Conservation (phyloP, 92 coral and sea anemone species). For the Parazoanthus swiftii region DNA sequence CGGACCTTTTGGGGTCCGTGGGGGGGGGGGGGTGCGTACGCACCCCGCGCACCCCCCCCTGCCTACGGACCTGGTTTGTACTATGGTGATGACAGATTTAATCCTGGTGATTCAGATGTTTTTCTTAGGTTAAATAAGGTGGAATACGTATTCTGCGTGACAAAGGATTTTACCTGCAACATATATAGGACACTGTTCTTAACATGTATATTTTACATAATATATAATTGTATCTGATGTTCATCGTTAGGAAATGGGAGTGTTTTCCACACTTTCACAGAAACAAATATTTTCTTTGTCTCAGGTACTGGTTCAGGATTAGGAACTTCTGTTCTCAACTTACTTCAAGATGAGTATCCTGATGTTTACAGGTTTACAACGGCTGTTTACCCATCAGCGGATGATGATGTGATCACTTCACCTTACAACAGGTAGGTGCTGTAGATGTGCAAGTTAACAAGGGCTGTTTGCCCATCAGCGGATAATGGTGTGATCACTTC, state of each 20-base stretch:
- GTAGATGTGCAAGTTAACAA: too few species aligned
- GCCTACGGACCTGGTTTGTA: too few species aligned
- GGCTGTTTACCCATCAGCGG: conserved; percentile 96
- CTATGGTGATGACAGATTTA: too few species aligned
- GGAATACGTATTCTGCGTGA: too few species aligned
- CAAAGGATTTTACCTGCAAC: too few species aligned
- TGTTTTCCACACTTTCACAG: not conserved
- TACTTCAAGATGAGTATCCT: conserved; percentile 91
- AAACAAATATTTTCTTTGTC: not conserved
- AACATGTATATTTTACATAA: too few species aligned
- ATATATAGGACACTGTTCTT: not conserved
- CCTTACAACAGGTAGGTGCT: conserved; percentile 85
- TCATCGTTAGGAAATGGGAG: not conserved
- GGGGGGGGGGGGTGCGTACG: too few species aligned
- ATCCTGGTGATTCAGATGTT: too few species aligned
- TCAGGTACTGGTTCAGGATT: conserved; percentile 98
- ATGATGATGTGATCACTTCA: conserved; percentile 98
- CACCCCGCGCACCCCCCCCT: too few species aligned
- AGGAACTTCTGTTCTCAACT: conserved; percentile 89
- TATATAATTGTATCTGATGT: not conserved
- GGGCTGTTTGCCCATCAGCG: too few species aligned
- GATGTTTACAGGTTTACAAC: conserved; percentile 98
- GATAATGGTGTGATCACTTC: not conserved
- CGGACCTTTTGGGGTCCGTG: too few species aligned
- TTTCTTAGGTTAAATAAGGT: too few species aligned